These are phyloP conservation scores for Gymnothorax reevesii DNA, from an alignment of 2,797 vertebrate genomes.

Conservation along the genomic window DNA sequence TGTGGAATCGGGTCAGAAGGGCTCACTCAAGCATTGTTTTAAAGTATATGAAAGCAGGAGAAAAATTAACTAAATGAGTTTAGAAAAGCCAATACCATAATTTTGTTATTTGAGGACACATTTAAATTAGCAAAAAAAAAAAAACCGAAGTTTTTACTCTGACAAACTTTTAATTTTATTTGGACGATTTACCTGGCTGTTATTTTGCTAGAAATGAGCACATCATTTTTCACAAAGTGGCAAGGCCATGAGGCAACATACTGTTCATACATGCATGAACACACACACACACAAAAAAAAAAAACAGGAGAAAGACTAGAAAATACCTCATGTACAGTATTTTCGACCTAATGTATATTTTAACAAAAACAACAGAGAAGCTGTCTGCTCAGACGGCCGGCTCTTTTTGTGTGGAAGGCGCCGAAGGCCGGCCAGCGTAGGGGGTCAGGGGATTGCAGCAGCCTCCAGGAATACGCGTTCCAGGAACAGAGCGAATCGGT, in stretches of 20 bases:
- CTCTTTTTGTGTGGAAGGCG: background rate
- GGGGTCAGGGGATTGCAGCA: slow-evolving; percentile 21
- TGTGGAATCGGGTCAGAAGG: background rate
- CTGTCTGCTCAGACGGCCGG: background rate
- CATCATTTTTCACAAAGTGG: background rate
- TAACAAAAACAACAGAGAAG: background rate
- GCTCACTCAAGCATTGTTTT: background rate
- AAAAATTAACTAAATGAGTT: background rate
- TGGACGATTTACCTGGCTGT: background rate
- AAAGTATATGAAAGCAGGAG: background rate
- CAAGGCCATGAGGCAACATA: background rate
- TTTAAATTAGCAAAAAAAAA: background rate
- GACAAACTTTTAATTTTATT: background rate
- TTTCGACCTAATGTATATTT: background rate
- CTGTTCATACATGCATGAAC: background rate
- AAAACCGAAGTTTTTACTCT: background rate
- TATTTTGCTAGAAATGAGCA: background rate
- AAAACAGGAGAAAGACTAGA: background rate
- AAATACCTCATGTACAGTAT: background rate
- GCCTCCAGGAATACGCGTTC: slow-evolving; percentile 34
- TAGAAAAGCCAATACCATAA: background rate
- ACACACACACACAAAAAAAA: background rate
- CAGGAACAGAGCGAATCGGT: slow-evolving; percentile 32
- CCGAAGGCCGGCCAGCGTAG: background rate
- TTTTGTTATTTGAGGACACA: background rate